These are phyloP conservation scores for Noctilio leporinus DNA, from an alignment of 2,113 vertebrate species.

Conservation along the genomic window DNA sequence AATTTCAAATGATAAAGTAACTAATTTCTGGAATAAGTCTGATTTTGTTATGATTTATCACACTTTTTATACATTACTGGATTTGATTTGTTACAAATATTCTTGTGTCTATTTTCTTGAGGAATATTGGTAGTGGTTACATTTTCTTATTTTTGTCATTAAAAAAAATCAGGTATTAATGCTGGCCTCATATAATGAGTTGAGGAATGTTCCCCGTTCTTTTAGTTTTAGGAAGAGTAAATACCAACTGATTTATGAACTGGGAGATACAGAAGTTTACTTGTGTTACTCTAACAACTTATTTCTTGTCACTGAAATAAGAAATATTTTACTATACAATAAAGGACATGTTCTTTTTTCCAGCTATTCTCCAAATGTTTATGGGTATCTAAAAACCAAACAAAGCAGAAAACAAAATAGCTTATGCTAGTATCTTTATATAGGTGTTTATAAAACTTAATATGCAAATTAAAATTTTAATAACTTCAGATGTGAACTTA, in stretches of 20 bases:
- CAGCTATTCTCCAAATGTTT: background rate
- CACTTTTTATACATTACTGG: background rate
- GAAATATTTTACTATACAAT: background rate
- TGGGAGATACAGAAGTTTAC: background rate
- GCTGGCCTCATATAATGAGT: background rate
- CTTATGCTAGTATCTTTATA: background rate
- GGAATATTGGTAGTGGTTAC: background rate
- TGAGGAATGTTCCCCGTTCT: background rate
- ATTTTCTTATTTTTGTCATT: background rate
- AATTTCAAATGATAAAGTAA: background rate
- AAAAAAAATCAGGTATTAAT: background rate
- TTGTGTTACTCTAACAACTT: background rate
- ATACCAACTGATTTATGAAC: background rate
- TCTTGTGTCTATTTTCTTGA: background rate
- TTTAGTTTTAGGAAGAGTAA: background rate
- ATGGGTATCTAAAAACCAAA: background rate
- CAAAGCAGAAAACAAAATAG: background rate
- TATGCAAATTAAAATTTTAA: background rate
- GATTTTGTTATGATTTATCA: background rate
- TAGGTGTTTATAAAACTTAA: background rate
- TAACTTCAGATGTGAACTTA: background rate
- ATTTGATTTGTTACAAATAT: background rate
- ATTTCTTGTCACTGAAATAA: slow-evolving; percentile 20
- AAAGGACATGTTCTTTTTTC: background rate
- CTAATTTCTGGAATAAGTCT: background rate